Conservation (phyloP, 2,797 vertebrate genomes). For the Pangasius djambal region DNA sequence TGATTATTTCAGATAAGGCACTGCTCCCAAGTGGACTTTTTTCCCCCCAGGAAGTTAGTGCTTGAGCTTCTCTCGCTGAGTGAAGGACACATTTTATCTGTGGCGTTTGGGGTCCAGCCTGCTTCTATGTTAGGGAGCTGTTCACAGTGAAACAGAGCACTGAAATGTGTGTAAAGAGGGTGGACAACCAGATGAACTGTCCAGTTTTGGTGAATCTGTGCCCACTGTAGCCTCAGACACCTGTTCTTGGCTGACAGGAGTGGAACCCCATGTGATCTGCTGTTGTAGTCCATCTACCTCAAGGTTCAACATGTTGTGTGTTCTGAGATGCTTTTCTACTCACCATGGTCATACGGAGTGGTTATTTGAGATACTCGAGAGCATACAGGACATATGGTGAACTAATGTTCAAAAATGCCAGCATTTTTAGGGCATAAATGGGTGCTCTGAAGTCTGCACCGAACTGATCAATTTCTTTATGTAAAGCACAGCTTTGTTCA, state of each 20-base stretch:
- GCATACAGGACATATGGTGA: background rate
- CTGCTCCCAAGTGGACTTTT: too few relatives aligned
- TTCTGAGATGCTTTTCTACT: background rate
- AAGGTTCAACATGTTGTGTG: background rate
- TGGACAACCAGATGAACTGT: background rate
- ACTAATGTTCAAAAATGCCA: background rate
- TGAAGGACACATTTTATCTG: too few relatives aligned
- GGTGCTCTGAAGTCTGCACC: background rate
- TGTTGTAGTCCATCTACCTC: background rate
- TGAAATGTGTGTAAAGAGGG: too few relatives aligned
- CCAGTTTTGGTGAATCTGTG: background rate
- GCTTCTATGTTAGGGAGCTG: too few relatives aligned
- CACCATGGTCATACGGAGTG: background rate
- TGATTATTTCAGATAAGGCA: too few relatives aligned
- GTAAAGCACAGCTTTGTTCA: too few relatives aligned
- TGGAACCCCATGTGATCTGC: background rate
- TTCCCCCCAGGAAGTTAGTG: too few relatives aligned
- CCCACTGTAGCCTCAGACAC: background rate
- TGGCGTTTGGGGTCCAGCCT: too few relatives aligned
- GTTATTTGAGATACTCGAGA: background rate
- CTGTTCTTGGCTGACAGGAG: background rate
- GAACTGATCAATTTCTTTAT: too few relatives aligned
- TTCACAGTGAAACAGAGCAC: too few relatives aligned
- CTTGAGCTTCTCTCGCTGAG: too few relatives aligned
- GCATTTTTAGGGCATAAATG: background rate